Evolutionary conservation across 2,888 invertebrate species (phyloP), one percentile per base, ranked within the genome.

Genomic region (Arrhopalites spinosus): DNA sequence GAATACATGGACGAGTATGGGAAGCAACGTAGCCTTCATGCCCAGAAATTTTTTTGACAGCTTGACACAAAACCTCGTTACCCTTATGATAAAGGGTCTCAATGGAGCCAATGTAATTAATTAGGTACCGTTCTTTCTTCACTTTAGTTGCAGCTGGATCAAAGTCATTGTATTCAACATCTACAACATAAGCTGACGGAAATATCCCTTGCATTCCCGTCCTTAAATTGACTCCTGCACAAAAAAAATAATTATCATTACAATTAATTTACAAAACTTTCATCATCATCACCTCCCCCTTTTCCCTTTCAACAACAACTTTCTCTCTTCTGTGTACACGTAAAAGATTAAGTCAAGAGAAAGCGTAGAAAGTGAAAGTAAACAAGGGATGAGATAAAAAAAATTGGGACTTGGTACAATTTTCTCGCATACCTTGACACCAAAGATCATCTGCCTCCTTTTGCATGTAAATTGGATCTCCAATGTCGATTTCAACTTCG

Each of bases 61-160:
- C 95, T 87, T 95, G 94, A 85, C 94, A 94, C 17, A 95, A 92
- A 0, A 97, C 96, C 8, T 95, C 92, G 29, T 96, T 97, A n/a
- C 98, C 98, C 87, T 98, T 98, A 86, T 98, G 97, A 82, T 94
- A 93, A 81, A 93, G 88, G 0, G 98, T 98, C 86, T 98, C 98
- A 70, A 98, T 94, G 0, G 97, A 97, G 0, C 98, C 98, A 85
- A 98, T 90, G 86, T 97, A 98, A 84, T 95, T 94, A 84, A 98
- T 87, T 75, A 95, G 88, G 86, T 94, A 96, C 81, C 95, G 88
- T 85, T 96, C 96, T 83, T 94, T 89, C 76, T 84, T 84, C 36
- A 84, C 83, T 78, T 84, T 82, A 53, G 83, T 82, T 82, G 92
- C 91, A 61, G 91, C 89, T 3, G 95, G 93, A 86, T 97, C 96